Percentiles rank a stretch among this genome's conserved stretches.
Evolutionary conservation across 2,797 vertebrate species (phyloP).

Genomic region (Spatula versicolor): DNA sequence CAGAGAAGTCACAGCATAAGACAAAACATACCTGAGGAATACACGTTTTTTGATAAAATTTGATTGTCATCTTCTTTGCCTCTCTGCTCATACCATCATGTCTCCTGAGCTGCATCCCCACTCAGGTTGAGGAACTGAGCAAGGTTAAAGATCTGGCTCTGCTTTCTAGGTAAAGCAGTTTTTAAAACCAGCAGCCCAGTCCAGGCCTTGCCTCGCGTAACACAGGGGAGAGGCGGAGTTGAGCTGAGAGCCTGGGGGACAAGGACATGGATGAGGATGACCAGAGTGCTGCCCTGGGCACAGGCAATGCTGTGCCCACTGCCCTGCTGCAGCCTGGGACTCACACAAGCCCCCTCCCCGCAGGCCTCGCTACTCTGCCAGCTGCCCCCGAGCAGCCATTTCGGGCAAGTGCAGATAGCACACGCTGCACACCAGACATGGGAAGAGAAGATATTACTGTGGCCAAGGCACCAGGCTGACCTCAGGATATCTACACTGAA

Average conservation of each 20-base stretch:
- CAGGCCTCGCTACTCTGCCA: background rate
- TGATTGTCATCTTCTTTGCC: background rate
- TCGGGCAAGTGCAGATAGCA: background rate
- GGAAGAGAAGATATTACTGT: background rate
- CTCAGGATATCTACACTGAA: background rate
- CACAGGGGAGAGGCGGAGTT: background rate
- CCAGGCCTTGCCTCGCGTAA: background rate
- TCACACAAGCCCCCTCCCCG: accelerated
- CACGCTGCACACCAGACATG: accelerated
- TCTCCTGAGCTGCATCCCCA: background rate
- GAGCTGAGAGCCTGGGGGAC: background rate
- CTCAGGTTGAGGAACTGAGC: background rate
- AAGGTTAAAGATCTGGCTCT: background rate
- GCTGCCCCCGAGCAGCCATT: background rate
- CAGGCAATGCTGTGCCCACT: background rate
- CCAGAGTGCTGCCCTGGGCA: background rate
- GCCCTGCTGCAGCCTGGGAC: too few species aligned
- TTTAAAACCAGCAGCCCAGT: background rate
- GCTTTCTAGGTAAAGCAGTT: background rate
- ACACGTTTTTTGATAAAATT: background rate
- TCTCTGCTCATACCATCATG: background rate
- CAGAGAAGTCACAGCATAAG: background rate
- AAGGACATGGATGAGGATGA: background rate
- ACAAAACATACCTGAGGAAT: slow-evolving; percentile 5
- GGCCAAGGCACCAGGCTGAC: background rate